Evolutionary conservation across 2,113 vertebrate genomes (phyloP), one percentile per base, ranked within the genome.

Genomic region (Hydrochoerus hydrochaeris): DNA sequence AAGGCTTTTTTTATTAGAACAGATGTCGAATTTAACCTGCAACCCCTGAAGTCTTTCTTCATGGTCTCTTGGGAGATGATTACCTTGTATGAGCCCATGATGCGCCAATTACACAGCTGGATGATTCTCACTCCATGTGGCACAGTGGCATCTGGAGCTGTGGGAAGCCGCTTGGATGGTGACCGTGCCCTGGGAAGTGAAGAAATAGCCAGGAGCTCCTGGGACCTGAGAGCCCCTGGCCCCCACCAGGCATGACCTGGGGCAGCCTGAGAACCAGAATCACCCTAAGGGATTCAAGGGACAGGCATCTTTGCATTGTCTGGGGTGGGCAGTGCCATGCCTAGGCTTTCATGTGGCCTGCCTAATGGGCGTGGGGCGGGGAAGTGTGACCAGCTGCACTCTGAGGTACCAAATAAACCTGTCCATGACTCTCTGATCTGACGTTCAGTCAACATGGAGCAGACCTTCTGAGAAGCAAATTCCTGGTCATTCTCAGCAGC

Each of bases 311-410:
- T 14, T 35, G 4, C 24, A 7, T 0, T 35, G 54, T 71, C 24
- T 41, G 4, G 0, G 41, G n/a, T n/a, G 10, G 3, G 2, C 30
- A 0, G 0, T 19, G 35, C 7, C 30, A 2, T 46, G 46, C 28
- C 13, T 8, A 19, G 28, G 10, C 38, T 32, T 85, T 26, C 44
- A 32, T 7, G 57, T 26, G 54, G 52, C 77, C 85, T 54, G 46
- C 1, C 54, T 81, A 28, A 19, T 17, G 52, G 52, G 30, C 24
- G 12, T 41, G 12, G 35, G 49, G 35, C 12, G 91, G 57, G 49
- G 54, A 11, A 24, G 7, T 46, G 46, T 16, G 19, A n/a, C n/a
- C 44, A 78, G 67, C 62, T 17, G 22, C 41, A 24, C 73, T 44
- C 35, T 26, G 49, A 85, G 44, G 88, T 57, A 26, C 38, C 7